Conservation (phyloP, 2,113 vertebrate species). For the Hylia prasina region DNA sequence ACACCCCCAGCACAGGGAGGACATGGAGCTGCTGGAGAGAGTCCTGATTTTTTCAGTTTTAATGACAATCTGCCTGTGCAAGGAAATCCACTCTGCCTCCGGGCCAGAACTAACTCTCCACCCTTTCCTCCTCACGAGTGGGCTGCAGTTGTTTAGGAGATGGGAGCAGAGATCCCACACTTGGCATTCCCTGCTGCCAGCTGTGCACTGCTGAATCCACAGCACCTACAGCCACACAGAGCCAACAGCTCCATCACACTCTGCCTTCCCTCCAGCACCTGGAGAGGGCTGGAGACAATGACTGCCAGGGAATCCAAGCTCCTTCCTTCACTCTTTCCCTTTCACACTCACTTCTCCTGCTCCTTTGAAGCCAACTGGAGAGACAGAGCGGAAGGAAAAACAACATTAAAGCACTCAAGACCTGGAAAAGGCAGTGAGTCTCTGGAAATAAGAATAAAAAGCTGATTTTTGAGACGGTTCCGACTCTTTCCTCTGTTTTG, state of each 20-base stretch:
- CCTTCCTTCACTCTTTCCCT: not conserved
- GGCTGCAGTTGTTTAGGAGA: not conserved
- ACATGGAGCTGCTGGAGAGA: not conserved
- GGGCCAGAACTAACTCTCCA: not conserved
- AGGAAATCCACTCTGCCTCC: not conserved
- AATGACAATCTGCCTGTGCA: not conserved
- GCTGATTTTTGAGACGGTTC: not conserved
- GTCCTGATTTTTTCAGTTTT: not conserved
- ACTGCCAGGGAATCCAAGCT: too few species aligned
- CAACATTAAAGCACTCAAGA: too few species aligned
- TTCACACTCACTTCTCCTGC: not conserved
- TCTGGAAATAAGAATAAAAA: not conserved
- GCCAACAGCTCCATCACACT: not conserved
- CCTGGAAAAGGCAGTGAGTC: not conserved
- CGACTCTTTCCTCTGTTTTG: rapidly evolving
- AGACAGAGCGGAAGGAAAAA: not conserved
- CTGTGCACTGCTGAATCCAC: not conserved
- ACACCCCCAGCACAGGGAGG: not conserved
- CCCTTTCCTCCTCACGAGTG: not conserved
- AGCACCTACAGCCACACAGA: not conserved
- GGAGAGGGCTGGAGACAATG: rapidly evolving
- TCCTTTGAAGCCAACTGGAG: not conserved
- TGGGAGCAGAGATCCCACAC: not conserved
- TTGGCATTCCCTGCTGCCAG: not conserved
- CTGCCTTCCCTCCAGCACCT: not conserved